Base-by-base conservation (phyloP, 2,888 invertebrate species). In the Eupithecia exiguata region DNA sequence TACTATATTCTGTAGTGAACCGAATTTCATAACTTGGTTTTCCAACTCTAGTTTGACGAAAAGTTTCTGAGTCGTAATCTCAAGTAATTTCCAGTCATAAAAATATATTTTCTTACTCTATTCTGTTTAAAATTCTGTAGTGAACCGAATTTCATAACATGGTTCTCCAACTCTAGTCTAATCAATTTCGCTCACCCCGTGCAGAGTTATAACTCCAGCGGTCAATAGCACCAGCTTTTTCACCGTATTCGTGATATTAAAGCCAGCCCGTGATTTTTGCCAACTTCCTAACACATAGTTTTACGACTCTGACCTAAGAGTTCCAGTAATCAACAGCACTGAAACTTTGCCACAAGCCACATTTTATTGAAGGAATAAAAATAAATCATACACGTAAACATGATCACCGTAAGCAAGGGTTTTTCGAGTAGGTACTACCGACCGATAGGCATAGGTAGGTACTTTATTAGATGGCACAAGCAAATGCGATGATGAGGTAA, bases 221-320 rank as follows among this genome's bases (percentile, higher is more conserved):
- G 75, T 79, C 75, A 80, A 79, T 73, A 73, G 74, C 75, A 74
- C 75, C 76, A 74, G 82, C 76, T 74, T 77, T 82, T 83, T 82
- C 80, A 76, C 78, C 77, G 77, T 53, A 21, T 58, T 58, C 25
- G 25, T 58, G 76, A 77, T 74, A 77, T 70, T 80, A 80, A 80
- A 81, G 66, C 62, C 18, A 70, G 67, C 73, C 68, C 71, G 69
- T 74, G 73, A 69, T 72, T 69, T 77, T 80, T 77, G 71, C 75
- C 70, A 77, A 75, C 75, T 76, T 76, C 72, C 72, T 74, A 81
- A 78, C 79, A 21, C 78, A 79, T 78, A 74, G 21, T 81, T 82
- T 84, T 82, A 85, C 75, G 79, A 78, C 74, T 78, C 75, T 80
- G 78, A 75, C 79, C 81, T 74, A 74, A 81, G 77, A 81, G 83